Conservation (phyloP, 2,113 vertebrate species). For the Erinaceus europaeus region DNA sequence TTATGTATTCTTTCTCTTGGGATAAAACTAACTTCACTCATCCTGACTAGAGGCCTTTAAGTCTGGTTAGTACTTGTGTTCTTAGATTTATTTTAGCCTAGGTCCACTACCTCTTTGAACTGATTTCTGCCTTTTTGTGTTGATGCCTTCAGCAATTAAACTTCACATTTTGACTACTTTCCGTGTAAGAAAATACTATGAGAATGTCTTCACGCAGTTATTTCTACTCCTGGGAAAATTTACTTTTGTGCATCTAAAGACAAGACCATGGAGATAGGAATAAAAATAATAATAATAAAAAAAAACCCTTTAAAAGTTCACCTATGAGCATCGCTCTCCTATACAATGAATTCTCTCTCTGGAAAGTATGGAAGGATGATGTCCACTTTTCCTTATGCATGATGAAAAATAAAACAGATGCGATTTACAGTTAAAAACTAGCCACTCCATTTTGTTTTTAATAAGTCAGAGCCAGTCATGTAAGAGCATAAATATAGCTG, state of each 20-base stretch:
- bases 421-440: not conserved
- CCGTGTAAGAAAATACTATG: slow-evolving; percentile 31
- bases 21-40: slow-evolving; percentile 21
- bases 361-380: not conserved
- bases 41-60: slow-evolving; percentile 37
- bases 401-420: not conserved
- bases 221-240: not conserved
- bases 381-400: not conserved
- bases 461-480: too few species aligned
- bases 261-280: too few species aligned
- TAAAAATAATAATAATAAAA: too few species aligned
- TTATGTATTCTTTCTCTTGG: slow-evolving; percentile 51
- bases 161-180: slow-evolving; percentile 27
- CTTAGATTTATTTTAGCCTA: slow-evolving; percentile 25
- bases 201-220: slow-evolving; percentile 14
- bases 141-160: slow-evolving; percentile 63
- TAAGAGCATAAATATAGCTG: not conserved
- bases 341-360: not conserved
- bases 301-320: not conserved
- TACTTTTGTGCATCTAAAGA: not conserved
- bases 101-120: slow-evolving; percentile 39
- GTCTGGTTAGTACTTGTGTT: slow-evolving; percentile 12
- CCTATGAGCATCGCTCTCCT: not conserved
- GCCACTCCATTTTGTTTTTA: too few species aligned
- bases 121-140: slow-evolving; percentile 52